Percentiles rank a stretch among this genome's conserved stretches.
Evolutionary conservation across 2,888 invertebrate genomes (phyloP).

Genomic region (Sphaerophoria rueppellii): DNA sequence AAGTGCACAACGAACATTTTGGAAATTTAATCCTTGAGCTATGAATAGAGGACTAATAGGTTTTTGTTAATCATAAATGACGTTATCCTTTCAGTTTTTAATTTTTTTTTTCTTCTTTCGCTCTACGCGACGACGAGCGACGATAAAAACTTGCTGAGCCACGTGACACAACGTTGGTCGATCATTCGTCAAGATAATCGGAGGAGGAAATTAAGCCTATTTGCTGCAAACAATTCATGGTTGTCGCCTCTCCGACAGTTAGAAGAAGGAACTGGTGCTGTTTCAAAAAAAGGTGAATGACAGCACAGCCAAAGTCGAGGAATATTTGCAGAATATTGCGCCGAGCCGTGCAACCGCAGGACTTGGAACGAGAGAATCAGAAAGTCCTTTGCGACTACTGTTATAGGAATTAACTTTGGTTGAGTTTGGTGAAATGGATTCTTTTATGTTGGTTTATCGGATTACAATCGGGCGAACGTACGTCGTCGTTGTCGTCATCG

Average conservation of each 20-base stretch:
- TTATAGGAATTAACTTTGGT: constrained; percentile 49
- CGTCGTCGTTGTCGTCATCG: background rate
- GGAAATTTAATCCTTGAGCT: constrained; percentile 67
- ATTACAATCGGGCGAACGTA: constrained; percentile 42
- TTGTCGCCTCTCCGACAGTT: constrained; percentile 69
- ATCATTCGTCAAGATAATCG: constrained; percentile 74
- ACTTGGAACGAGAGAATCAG: background rate
- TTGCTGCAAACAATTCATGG: constrained; percentile 69
- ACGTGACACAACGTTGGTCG: constrained; percentile 69
- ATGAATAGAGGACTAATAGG: constrained; percentile 68
- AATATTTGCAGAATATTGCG: constrained; percentile 49
- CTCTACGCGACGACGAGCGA: constrained; percentile 2
- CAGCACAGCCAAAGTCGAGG: constrained; percentile 18
- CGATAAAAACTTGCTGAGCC: constrained; percentile 68
- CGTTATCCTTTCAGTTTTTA: constrained; percentile 60
- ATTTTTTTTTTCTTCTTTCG: constrained; percentile 17
- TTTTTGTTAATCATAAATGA: constrained; percentile 74
- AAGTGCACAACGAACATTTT: constrained; percentile 44
- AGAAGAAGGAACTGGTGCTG: background rate
- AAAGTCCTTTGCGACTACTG: constrained; percentile 2
- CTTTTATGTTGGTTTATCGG: constrained; percentile 54
- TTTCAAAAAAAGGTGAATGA: constrained; percentile 13
- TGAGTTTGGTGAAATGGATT: constrained; percentile 63
- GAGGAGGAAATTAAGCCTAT: constrained; percentile 73
- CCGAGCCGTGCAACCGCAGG: constrained; percentile 54